Base-by-base conservation (phyloP, 2,888 invertebrate species). In the Papilio gigon region DNA sequence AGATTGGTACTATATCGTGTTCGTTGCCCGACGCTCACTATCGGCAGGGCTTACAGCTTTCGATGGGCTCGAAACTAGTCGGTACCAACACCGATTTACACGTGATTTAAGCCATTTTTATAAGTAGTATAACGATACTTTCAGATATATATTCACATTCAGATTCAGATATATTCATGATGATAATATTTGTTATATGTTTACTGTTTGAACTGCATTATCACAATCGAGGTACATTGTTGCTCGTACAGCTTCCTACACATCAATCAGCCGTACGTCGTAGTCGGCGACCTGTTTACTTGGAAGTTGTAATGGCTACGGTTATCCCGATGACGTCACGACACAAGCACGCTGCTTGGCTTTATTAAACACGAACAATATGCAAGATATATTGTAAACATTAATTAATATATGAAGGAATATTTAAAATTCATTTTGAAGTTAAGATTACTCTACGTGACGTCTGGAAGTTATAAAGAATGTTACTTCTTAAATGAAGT, bases 301-400 rank as follows among this genome's bases (percentile, higher is more conserved):
- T 63, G 35, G 63, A 50, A 63, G 50, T n/a, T 27, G 22, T 12
- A 20, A 11, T 40, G 14, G n/a, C 50, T 63, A 68, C 67, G 74
- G 73, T 75, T 73, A 74, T 70, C 70, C 74, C 73, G 53, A 71
- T 73, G 75, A 73, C 68, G 74, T 76, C 76, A 76, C 64, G 72
- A 58, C 56, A 65, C n/a, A 20, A 27, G 11, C 14, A 25, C 53
- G 22, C n/a, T 17, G 64, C 53, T 27, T 25, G 35, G 25, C 50
- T 25, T 35, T 33, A 9, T 50, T 4, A 35, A n/a, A 22, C 35
- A 9, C 20, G 6, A 9, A 17, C 17, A 9, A 20, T 20, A 9
- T 44, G 20, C 17, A 42, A 42, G 17, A 42, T 42, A 17, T 3
- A 17, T 17, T 17, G 1, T 12, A 8, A 42, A 42, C 42, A 42